Evolutionary conservation across 2,797 vertebrate species (phyloP), one percentile per base, ranked within the genome.

Genomic region (Schizothorax lantsangensis): DNA sequence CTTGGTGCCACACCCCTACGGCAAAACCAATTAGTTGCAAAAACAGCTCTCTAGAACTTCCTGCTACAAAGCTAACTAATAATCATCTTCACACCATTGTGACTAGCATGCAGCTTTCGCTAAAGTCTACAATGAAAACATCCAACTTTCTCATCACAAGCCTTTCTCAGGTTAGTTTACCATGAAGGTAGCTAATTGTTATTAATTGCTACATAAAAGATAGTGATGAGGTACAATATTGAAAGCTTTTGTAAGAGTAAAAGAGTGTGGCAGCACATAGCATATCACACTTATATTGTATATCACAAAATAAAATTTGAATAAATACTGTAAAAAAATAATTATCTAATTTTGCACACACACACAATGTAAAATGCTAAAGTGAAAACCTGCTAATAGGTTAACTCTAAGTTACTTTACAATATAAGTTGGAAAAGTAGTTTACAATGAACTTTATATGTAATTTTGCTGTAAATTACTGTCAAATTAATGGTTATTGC

Each of bases 11-110:
- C 87, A 79, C 45, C 66, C 83, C 73, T 86, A 73, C 57, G 79
- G 82, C 57, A 81, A 75, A 84, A 84, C 52, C 87, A 84, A 88
- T 88, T 84, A 81, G 79, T 84, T 83, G 80, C 30, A 86, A 47
- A 81, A 49, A 68, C 83, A 49, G 72, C 71, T 69, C 83, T 75
- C 79, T 47, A 57, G 19, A 66, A 52, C 66, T 52, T 71, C 72
- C 71, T 43, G 5, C 26, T 66, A 79, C 40, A 66, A 40, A 77
- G 71, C 64, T 85, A 54, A 47, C 77, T 71, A 62, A 40, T 80
- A 71, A 54, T 84, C 23, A 69, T 69, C 38, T 54, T 68, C 11
- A 81, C 68, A 38, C 17, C n/a, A 30, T 49, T 7, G 19, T 43
- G 52, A 73, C 21, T 54, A 54, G 49, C 66, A 21, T 66, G 26